Base-by-base conservation (phyloP, 2,888 invertebrate genomes). In the Calameuta idolon region DNA sequence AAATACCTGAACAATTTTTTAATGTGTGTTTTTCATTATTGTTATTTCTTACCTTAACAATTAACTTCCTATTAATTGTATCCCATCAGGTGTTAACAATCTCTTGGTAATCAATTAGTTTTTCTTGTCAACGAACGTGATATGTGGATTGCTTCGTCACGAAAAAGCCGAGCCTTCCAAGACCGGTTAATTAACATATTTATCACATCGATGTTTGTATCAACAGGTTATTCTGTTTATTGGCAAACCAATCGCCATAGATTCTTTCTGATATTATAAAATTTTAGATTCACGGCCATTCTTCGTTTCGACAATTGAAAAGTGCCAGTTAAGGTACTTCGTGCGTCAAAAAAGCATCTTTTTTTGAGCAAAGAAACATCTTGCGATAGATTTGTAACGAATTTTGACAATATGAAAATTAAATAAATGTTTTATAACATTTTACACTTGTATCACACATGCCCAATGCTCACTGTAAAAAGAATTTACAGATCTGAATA, bases 161-260 rank as follows among this genome's bases (percentile, higher is more conserved):
- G 71, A 76, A 76, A 76, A 79, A 79, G 86, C 81, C 86, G 85
- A 86, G 85, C 85, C 87, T 85, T 85, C 84, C 79, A 81, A 85
- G 86, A 84, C 88, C 79, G 78, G 85, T 88, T 87, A 76, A 85
- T 87, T 88, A 86, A 77, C 86, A 87, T 88, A 82, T 84, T 85
- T 81, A 80, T 85, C 80, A 34, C 77, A 79, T 79, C 34, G 73
- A 30, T 76, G 75, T 75, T 74, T 69, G 69, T 69, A 75, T 75
- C 69, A 68, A 76, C 69, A 34, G 75, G 69, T 77, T 79, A 77
- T 23, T 5, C 73, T 79, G 34, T 76, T 75, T 80, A 75, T n/a
- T 55, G 55, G 55, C 55, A 55, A 55, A 55, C 23, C 55, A 23
- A 55, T 55, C 55, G 55, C 9, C 55, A 55, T 55, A 55, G 55